Percentiles rank a stretch among this genome's conserved stretches.
phyloP scores from a whole-genome alignment of 2,888 invertebrate genomes.

The Dyspetes luteomarginatus region DNA sequence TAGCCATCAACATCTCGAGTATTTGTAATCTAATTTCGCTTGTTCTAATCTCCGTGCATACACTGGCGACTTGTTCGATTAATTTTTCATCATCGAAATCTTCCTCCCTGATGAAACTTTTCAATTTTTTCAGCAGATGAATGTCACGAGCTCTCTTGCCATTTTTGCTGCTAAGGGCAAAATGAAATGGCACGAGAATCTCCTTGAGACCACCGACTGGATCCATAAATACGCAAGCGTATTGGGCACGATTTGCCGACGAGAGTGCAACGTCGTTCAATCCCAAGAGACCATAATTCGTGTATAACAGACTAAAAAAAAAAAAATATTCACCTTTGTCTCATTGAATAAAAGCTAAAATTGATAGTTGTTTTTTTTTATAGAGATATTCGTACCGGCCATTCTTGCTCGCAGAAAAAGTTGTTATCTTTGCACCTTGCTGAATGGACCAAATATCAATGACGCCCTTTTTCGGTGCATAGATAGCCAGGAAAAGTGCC shows the following conservation, averaged over 20 bases:
- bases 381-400: constrained; percentile 84
- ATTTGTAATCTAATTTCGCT: constrained; percentile 89
- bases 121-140: constrained; percentile 91
- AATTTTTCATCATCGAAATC: constrained; percentile 84
- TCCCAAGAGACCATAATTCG: constrained; percentile 92
- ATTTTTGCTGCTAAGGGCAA: constrained; percentile 93
- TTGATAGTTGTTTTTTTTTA: neutral
- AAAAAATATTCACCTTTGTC: neutral
- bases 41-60: constrained; percentile 88
- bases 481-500: constrained; percentile 94
- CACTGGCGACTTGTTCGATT: constrained; percentile 85
- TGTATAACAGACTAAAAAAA: constrained; percentile 87
- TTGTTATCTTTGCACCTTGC: constrained; percentile 94
- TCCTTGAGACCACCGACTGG: constrained; percentile 93
- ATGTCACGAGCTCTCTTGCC: constrained; percentile 94
- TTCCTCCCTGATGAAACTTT: constrained; percentile 87
- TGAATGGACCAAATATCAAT: constrained; percentile 97
- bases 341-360: neutral
- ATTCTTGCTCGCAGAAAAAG: constrained; percentile 94
- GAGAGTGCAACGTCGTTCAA: constrained; percentile 84
- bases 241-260: constrained; percentile 85
- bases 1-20: constrained; percentile 88
- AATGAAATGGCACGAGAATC: constrained; percentile 95
- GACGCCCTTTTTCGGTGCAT: constrained; percentile 95
- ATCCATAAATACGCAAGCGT: constrained; percentile 92